Conservation (phyloP, 2,113 vertebrate genomes). For the Campylomormyrus tamandua region DNA sequence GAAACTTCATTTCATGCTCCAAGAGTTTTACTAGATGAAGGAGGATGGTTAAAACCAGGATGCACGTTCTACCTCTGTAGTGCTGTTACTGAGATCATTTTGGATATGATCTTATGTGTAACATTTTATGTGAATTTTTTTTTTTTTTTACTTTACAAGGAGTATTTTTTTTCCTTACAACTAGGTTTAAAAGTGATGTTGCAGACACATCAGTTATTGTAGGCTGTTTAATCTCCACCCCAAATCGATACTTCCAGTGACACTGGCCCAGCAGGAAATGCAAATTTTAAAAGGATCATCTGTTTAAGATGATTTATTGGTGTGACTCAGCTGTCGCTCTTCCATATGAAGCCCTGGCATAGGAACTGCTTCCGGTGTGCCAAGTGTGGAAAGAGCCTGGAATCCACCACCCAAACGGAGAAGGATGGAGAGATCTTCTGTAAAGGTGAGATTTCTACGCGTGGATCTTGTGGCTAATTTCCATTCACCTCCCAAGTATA, state of each 20-base stretch:
- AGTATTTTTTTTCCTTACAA: neutral
- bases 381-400: slow-evolving; percentile 90
- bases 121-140: neutral
- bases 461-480: neutral
- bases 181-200: neutral
- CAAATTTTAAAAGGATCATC: neutral
- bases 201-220: neutral
- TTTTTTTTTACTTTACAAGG: neutral
- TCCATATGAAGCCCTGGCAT: slow-evolving; percentile 75
- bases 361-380: slow-evolving; percentile 96
- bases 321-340: neutral
- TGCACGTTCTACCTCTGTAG: neutral
- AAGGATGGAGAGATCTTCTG: slow-evolving; percentile 97
- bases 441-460: slow-evolving; percentile 70
- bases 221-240: neutral
- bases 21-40: neutral
- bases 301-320: neutral
- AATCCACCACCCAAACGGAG: slow-evolving; percentile 91
- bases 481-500: neutral
- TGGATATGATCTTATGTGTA: neutral
- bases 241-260: neutral
- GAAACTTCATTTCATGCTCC: neutral
- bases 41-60: neutral
- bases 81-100: neutral
- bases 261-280: neutral